Base-by-base conservation (phyloP, 2,888 invertebrate species). In the Caenorhabditis sp. region DNA sequence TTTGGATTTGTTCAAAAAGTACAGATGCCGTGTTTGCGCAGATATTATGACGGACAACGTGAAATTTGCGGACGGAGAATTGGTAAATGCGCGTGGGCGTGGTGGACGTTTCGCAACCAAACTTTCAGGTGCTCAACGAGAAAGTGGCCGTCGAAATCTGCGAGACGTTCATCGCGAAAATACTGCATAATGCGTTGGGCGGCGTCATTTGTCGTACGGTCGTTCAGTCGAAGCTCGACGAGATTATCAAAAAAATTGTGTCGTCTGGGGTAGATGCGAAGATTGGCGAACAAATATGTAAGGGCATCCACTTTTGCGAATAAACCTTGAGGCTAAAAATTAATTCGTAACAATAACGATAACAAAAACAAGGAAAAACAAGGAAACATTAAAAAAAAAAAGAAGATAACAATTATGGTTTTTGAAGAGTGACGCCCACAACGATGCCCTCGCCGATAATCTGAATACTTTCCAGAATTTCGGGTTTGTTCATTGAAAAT, bases 381-480 rank as follows among this genome's bases (percentile, higher is more conserved):
- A 7, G 35, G 9, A 7, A 35, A 35, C 35, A 35, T 13, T 9
- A 61, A 48, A 63, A 9, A 17, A 30, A 63, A 43, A 30, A 53
- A 53, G 20, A 26, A 56, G 17, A 6, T 22, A 66, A 66, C 43
- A 62, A 50, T 27, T 39, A 56, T 7, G 26, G 32, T 26, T 56
- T 41, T 41, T 41, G 39, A 11, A 56, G 39, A 20, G 4, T 53
- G 35, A 80, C 73, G 9, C 61, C 61, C 13, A 55, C 37, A 6
- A 83, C 78, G 27, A 83, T 72, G 27, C 77, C 80, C 8, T 53
- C 41, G 15, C 83, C 83, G 35, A 83, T 26, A 27, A 83, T 63
- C 24, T 43, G 46, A 20, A 83, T 76, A 46, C 62, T 72, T 50
- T 83, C 83, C 9, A 76, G 32, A 45, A 83, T 76, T 65, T 83